phyloP scores from a whole-genome alignment of 2,113 vertebrate genomes.

The Phylloscopus whistleri region DNA sequence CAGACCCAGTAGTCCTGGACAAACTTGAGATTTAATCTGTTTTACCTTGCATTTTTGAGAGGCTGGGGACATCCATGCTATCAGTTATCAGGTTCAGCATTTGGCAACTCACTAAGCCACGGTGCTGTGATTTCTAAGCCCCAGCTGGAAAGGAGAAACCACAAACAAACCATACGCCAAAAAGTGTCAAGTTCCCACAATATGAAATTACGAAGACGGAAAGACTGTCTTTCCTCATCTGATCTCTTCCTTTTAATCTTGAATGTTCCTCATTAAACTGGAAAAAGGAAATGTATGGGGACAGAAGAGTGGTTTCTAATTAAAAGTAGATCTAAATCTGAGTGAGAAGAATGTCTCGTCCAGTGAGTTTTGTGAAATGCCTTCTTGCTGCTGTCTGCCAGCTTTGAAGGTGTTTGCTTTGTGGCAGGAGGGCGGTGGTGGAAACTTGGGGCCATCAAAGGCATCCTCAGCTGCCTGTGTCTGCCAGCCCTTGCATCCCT shows the following conservation, averaged over 20 bases:
- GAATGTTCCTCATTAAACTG: background rate
- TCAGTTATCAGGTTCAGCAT: background rate
- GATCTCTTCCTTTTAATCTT: constrained; percentile 3
- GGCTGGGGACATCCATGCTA: background rate
- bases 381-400: background rate
- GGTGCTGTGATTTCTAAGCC: background rate
- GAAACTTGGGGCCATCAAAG: background rate
- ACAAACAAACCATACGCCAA: background rate
- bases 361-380: background rate
- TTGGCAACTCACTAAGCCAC: background rate
- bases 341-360: background rate
- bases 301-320: background rate
- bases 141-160: background rate
- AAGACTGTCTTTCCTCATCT: background rate
- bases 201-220: background rate
- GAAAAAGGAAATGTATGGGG: background rate
- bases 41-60: background rate
- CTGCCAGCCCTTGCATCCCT: background rate
- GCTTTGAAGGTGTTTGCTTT: background rate
- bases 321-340: background rate
- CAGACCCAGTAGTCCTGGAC: background rate
- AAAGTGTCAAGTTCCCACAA: background rate
- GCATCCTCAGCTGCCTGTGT: background rate
- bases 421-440: background rate
- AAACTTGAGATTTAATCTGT: background rate